Percentiles rank a stretch among this genome's conserved stretches.
These are phyloP conservation scores for Eupristina koningsbergeri DNA, from an alignment of 1,140 invertebrate genomes.

Conservation along the genomic window DNA sequence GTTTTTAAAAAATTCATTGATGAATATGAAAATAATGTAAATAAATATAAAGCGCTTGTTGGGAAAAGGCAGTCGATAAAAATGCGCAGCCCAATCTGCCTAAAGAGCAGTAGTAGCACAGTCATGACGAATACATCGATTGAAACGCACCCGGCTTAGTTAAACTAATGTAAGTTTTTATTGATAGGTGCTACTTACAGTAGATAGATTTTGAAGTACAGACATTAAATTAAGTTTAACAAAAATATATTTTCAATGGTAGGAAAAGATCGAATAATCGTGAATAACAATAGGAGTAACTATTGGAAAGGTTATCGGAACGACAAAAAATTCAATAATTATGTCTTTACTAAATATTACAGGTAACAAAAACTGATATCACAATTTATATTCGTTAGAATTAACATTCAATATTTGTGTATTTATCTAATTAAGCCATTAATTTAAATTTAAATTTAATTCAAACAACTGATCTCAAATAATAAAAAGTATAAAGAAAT, in stretches of 20 bases:
- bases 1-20: too few species aligned
- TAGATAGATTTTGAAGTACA: too few species aligned
- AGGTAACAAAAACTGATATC: too few species aligned
- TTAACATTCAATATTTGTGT: too few species aligned
- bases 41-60: too few species aligned
- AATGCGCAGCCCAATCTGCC: not conserved
- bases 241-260: not conserved
- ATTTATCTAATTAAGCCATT: too few species aligned
- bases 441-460: too few species aligned
- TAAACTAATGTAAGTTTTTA: not conserved
- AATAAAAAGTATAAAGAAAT: too few species aligned
- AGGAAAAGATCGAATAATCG: not conserved
- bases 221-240: too few species aligned
- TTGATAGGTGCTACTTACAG: not conserved
- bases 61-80: not conserved
- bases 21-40: too few species aligned
- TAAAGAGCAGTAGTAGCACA: not conserved
- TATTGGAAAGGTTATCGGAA: not conserved
- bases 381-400: too few species aligned
- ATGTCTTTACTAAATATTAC: constrained; percentile 15
- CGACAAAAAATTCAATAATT: not conserved
- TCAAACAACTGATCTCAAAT: too few species aligned
- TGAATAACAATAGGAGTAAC: not conserved
- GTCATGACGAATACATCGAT: not conserved
- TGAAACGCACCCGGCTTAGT: not conserved